Percentiles rank a stretch among this genome's conserved stretches.
These are phyloP conservation scores for Trachelus tabidus DNA, from an alignment of 2,888 invertebrate species.

Conservation along the genomic window DNA sequence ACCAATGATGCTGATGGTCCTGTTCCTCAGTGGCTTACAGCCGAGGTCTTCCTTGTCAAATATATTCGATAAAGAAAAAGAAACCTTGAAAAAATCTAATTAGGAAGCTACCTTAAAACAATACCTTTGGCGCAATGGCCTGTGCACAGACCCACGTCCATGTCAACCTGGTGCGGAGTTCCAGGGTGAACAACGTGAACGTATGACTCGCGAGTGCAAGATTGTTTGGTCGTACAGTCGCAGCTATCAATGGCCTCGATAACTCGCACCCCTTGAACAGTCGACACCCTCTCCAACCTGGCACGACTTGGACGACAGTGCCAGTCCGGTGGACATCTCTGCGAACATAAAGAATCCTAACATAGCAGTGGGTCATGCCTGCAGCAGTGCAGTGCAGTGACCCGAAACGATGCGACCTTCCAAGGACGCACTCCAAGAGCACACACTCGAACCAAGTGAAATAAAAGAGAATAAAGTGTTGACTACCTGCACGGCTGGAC, in stretches of 20 bases:
- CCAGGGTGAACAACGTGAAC: constrained; percentile 59
- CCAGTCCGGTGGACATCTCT: constrained; percentile 56
- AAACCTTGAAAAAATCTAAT: neutral
- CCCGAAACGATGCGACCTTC: constrained; percentile 50
- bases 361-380: constrained; percentile 29
- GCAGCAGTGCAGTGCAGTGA: constrained; percentile 44
- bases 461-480: neutral
- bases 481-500: constrained; percentile 58
- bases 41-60: constrained; percentile 43
- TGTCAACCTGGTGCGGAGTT: constrained; percentile 61
- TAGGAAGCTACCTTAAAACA: neutral
- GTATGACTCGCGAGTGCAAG: constrained; percentile 58
- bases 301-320: constrained; percentile 59
- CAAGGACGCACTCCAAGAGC: constrained; percentile 51
- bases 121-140: constrained; percentile 62
- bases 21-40: constrained; percentile 61
- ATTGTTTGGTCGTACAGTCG: constrained; percentile 53
- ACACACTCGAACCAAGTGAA: neutral
- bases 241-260: constrained; percentile 61
- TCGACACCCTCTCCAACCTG: constrained; percentile 60
- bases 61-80: constrained; percentile 10
- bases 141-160: constrained; percentile 63
- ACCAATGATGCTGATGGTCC: constrained; percentile 59
- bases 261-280: constrained; percentile 59
- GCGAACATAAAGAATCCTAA: constrained; percentile 12